A percentile compares a stretch with the other conserved stretches of the same genome.
Conservation (phyloP, 1,140 invertebrate species). For the Chionoecetes opilio region DNA sequence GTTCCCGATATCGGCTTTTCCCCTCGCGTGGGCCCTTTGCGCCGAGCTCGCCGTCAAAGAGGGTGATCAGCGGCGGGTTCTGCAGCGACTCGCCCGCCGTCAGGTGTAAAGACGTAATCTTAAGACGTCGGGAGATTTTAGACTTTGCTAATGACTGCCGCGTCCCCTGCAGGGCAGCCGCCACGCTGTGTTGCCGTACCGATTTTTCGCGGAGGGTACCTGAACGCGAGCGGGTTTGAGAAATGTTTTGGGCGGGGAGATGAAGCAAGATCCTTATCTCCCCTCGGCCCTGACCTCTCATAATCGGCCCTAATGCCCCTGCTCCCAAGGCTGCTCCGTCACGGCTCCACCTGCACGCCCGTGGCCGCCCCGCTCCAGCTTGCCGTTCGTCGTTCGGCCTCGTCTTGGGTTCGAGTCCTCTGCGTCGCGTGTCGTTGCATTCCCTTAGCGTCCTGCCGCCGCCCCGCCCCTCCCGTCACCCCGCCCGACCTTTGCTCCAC, state of each 20-base stretch:
- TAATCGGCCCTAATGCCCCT: neutral
- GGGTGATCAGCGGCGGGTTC: neutral
- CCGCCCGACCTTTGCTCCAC: neutral
- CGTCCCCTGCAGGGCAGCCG: neutral
- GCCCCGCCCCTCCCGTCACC: neutral
- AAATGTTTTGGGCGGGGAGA: conserved; percentile 6
- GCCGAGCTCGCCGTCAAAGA: neutral
- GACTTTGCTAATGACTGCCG: conserved; percentile 14
- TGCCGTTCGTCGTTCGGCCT: neutral
- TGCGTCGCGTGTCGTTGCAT: neutral
- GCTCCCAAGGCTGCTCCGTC: neutral
- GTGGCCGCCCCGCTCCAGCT: neutral
- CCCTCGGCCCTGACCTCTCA: neutral
- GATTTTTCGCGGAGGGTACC: neutral
- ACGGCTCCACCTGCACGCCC: neutral
- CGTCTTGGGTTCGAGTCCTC: neutral
- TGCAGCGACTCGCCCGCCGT: neutral
- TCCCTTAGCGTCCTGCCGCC: neutral
- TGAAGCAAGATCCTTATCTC: conserved; percentile 8
- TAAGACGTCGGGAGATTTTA: neutral
- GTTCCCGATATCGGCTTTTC: conserved; percentile 55
- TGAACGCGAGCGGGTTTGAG: conserved; percentile 23
- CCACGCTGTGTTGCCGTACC: neutral
- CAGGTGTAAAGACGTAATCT: conserved; percentile 28
- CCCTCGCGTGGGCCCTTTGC: conserved; percentile 44